Base-by-base conservation (phyloP, 2,888 invertebrate species). In the Aleiodes testaceus region DNA sequence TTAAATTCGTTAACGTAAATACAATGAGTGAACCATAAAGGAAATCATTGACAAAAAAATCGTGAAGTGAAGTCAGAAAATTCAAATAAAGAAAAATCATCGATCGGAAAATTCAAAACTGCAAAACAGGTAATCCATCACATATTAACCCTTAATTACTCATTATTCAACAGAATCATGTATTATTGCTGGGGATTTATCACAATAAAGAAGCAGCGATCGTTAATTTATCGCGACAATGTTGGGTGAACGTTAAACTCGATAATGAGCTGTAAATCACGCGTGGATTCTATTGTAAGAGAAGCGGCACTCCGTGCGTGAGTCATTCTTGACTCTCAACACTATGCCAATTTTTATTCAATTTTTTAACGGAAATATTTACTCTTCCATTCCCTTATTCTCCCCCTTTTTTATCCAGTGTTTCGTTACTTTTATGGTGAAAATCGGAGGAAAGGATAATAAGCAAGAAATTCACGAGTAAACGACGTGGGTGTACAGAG, bases 181-280 rank as follows among this genome's bases (percentile, higher is more conserved):
- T 36, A 36, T 36, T 36, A 36, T 36, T 36, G 36, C 9, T 6
- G 9, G 9, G 36, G 36, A 36, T 36, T 36, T 36, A 36, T 36
- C 36, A 36, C 36, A 36, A 36, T 36, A 36, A 55, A 59, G 36
- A 59, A 59, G 36, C 36, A 12, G 36, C 7, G 30, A 59, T 59
- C 59, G 59, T 59, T 59, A 59, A 59, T 59, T 59, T 59, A 59
- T 59, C 59, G 14, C 69, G 49, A 69, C 72, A 68, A 73, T 72
- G 69, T 69, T 59, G 36, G 73, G 65, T 69, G 67, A 66, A 73
- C 72, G 70, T 72, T 59, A 83, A 85, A 85, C 84, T 85, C 84
- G 84, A 83, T 86, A 86, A 86, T 86, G 85, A 86, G 85, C 84
- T 84, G 84, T 84, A 86, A 85, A 86, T 84, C 85, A 79, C 79